Conservation (phyloP, 2,888 invertebrate genomes). For the Leptopilina myrica region DNA sequence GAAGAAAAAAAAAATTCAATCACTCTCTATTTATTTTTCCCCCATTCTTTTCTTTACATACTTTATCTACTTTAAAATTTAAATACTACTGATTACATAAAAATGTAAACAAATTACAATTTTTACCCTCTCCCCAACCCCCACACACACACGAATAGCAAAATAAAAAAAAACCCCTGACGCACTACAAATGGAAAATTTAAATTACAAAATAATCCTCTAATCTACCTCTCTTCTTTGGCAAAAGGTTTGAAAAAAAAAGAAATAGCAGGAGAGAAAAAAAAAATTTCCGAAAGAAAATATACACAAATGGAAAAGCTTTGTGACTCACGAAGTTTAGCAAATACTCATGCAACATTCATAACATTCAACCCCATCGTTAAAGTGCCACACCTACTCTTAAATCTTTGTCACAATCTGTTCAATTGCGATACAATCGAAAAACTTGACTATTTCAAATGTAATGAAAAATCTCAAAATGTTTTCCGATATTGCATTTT, state of each 20-base stretch:
- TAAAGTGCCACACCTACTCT: conserved; percentile 47
- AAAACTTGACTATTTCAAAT: background rate
- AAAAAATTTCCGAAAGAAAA: background rate
- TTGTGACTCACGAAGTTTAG: background rate
- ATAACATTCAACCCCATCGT: conserved; percentile 50
- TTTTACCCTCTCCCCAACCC: no score
- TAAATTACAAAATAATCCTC: conserved; percentile 5
- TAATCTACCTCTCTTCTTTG: background rate
- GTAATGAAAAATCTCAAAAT: conserved; percentile 29
- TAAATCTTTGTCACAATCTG: conserved; percentile 56
- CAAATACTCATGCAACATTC: conserved; percentile 55
- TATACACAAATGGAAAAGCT: background rate
- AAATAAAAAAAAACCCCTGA: background rate
- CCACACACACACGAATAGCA: no score
- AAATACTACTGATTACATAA: no score
- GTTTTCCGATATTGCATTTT: background rate
- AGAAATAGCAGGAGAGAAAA: background rate
- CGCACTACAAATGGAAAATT: background rate
- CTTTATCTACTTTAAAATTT: no score
- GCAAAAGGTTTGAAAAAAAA: background rate
- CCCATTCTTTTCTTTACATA: no score
- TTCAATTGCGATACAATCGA: conserved; percentile 40
- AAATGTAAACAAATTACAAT: no score
- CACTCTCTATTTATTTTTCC: conserved; percentile 43
- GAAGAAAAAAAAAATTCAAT: no score